Base-by-base conservation (phyloP, 1,140 invertebrate species). In the Sitophilus oryzae region DNA sequence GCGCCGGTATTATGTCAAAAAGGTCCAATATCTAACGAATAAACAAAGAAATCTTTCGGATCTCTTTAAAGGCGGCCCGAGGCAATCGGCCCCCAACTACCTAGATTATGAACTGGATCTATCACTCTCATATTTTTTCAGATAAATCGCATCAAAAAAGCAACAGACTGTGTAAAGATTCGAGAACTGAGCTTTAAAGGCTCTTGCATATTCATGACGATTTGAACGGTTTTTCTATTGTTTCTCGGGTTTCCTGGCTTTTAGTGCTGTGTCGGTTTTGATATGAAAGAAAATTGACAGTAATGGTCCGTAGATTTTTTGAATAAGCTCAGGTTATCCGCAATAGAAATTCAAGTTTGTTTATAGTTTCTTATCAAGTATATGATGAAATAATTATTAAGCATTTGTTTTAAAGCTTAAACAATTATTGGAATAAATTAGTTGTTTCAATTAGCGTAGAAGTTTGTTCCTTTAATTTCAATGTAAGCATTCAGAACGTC, bases 91-190 rank as follows among this genome's bases (percentile, higher is more conserved):
- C n/a, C n/a, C 50, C 23, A 41, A 41, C 45, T 58, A 36, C 46
- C 51, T 49, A 58, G 56, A 58, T 58, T 58, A 53, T 3, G 45
- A 48, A 52, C 56, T 21, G 34, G 53, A 58, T 58, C 56, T 58
- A 58, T 58, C 56, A 58, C 56, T 49, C 50, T 58, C 56, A 52
- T 48, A 58, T 52, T 48, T 58, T 54, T 25, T 51, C 45, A 58
- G 56, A 58, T 58, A 58, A 58, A 58, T 58, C 30, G 45, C 56
- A 58, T 52, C 56, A 49, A 35, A 47, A 44, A 46, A 35, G 5
- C 56, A 58, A 52, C 51, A 41, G 55, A 57, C 48, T 57, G 49
- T 51, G 37, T 35, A 34, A 38, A 52, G 52, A 57, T 36, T 42
- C 23, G 25, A 44, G 48, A 14, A 22, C 21, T 34, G 53, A 56